A percentile compares a stretch with the other conserved stretches of the same genome.
phyloP scores from a whole-genome alignment of 1,140 invertebrate genomes.

The Trichoplusia ni region DNA sequence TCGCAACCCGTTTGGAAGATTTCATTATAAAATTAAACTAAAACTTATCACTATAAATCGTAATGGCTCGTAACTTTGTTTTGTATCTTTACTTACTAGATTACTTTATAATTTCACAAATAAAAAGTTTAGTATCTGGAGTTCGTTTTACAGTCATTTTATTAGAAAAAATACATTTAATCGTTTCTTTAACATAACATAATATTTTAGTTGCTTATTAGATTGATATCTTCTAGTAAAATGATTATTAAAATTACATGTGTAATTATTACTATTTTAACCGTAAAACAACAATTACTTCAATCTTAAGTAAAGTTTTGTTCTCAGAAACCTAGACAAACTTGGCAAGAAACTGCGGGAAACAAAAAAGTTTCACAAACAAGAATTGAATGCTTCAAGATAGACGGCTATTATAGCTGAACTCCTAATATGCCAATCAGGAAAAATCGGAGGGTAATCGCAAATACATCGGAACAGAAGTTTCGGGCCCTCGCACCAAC shows the following conservation, averaged over 20 bases:
- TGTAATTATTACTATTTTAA: no score
- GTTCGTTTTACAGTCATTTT: no score
- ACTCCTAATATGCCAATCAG: slow-evolving; percentile 3
- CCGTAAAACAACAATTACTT: no score
- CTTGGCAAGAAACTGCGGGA: neutral
- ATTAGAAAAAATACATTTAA: no score
- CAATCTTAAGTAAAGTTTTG: no score
- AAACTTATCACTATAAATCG: slow-evolving; percentile 55
- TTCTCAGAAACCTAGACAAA: no score
- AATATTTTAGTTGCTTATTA: no score
- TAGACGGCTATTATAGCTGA: neutral
- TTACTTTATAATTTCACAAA: no score
- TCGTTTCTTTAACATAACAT: no score
- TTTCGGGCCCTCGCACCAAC: neutral
- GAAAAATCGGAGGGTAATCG: slow-evolving; percentile 27
- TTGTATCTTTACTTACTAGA: slow-evolving; percentile 25
- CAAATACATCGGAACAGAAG: slow-evolving; percentile 35
- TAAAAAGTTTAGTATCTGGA: no score
- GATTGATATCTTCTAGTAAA: no score
- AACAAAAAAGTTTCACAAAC: neutral
- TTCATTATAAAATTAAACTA: slow-evolving; percentile 74
- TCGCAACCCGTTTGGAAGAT: slow-evolving; percentile 57
- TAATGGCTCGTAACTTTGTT: slow-evolving; percentile 38
- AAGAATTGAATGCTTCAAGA: neutral
- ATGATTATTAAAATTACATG: no score